Conservation (phyloP, 2,113 vertebrate species). For the Laticauda colubrina region DNA sequence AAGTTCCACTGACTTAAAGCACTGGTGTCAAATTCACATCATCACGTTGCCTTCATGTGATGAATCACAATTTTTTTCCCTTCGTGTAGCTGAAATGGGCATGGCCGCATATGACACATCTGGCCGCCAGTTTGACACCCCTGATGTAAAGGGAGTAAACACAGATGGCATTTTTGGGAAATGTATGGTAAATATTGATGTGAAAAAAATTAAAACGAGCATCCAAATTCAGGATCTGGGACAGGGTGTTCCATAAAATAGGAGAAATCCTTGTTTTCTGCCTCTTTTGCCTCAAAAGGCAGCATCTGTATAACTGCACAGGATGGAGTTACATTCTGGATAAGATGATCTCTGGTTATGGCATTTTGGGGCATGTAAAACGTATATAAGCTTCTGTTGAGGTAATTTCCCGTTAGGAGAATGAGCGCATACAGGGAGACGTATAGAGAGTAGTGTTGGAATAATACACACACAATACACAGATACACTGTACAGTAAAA, state of each 20-base stretch:
- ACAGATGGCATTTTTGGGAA: neutral
- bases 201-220: neutral
- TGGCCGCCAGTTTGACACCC: no score
- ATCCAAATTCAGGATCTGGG: neutral
- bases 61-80: no score
- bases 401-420: no score
- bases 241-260: neutral
- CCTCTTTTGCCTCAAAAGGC: neutral
- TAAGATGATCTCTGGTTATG: neutral
- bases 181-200: neutral
- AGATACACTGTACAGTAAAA: no score
- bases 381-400: neutral
- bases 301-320: neutral
- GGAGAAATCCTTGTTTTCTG: neutral
- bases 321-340: neutral
- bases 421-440: no score
- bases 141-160: neutral
- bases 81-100: no score
- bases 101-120: no score
- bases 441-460: no score
- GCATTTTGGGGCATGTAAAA: neutral
- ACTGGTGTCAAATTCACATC: no score
- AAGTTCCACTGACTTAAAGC: neutral
- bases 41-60: no score
- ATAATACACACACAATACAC: no score